Conservation (phyloP, 2,888 invertebrate genomes). For the Miltochrista miniata region DNA sequence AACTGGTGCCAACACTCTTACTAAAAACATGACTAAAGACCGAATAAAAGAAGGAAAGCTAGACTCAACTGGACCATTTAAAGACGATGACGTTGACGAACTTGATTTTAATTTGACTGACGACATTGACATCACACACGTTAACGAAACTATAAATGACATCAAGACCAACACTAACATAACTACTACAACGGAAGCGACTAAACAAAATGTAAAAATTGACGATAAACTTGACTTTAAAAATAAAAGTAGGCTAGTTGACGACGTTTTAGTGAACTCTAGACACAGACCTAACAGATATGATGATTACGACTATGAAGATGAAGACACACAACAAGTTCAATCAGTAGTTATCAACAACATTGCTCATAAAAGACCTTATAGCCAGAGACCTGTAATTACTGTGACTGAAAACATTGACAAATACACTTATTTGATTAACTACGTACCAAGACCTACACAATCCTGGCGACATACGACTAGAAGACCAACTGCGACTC, state of each 20-base stretch:
- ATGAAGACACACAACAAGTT: conserved; percentile 63
- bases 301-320: conserved; percentile 60
- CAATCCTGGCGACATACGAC: conserved; percentile 74
- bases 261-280: conserved; percentile 51
- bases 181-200: conserved; percentile 43
- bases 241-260: conserved; percentile 71
- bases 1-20: conserved; percentile 35
- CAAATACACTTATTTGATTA: conserved; percentile 79
- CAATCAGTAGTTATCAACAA: conserved; percentile 74
- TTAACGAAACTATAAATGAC: conserved; percentile 14
- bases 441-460: conserved; percentile 79
- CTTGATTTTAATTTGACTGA: conserved; percentile 40
- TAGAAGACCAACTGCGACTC: conserved; percentile 45
- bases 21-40: conserved; percentile 38
- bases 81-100: conserved; percentile 41
- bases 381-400: conserved; percentile 65
- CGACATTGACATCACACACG: conserved; percentile 27
- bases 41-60: conserved; percentile 43
- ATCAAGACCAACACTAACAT: conserved; percentile 30
- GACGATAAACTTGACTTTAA: conserved; percentile 85
- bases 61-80: conserved; percentile 27
- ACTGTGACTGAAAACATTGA: conserved; percentile 77
- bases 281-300: conserved; percentile 57
- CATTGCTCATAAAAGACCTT: conserved; percentile 66
- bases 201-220: conserved; percentile 54